Conservation (phyloP, 2,113 vertebrate species). For the Catharus minimus region DNA sequence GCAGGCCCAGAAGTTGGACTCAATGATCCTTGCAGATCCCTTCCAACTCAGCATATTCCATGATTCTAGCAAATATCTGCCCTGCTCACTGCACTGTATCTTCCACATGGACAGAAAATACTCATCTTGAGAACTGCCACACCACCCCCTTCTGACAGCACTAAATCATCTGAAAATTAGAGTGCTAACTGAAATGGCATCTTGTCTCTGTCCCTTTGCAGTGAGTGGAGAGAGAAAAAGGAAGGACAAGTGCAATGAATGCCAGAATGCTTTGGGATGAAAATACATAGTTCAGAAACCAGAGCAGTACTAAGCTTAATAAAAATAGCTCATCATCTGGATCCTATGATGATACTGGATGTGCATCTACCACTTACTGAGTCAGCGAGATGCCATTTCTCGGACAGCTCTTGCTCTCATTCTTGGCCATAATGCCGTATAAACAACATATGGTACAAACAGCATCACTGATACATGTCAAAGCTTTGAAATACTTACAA, state of each 20-base stretch:
- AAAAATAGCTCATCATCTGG: slow-evolving; percentile 36
- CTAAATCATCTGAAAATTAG: slow-evolving; percentile 9
- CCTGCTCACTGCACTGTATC: not conserved
- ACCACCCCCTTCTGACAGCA: not conserved
- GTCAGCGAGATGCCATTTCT: slow-evolving; percentile 42
- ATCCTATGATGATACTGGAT: slow-evolving; percentile 5
- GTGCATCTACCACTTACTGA: not conserved
- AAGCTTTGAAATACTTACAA: slow-evolving; percentile 48
- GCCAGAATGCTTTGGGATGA: not conserved
- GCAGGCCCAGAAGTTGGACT: not conserved
- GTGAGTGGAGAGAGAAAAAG: not conserved
- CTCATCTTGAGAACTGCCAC: not conserved
- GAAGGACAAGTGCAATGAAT: not conserved
- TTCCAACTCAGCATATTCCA: not conserved
- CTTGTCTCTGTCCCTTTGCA: not conserved
- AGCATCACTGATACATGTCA: not conserved
- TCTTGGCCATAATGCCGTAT: slow-evolving; percentile 13
- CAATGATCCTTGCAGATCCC: not conserved
- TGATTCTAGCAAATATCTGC: not conserved
- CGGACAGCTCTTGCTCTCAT: slow-evolving; percentile 12
- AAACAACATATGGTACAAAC: slow-evolving; percentile 16
- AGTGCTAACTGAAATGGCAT: not conserved
- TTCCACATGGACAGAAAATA: not conserved
- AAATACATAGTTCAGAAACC: not conserved
- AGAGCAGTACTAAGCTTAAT: not conserved